Evolutionary conservation across 2,113 vertebrate genomes (phyloP), one percentile per base, ranked within the genome.

Genomic region (Campylomormyrus numenius): DNA sequence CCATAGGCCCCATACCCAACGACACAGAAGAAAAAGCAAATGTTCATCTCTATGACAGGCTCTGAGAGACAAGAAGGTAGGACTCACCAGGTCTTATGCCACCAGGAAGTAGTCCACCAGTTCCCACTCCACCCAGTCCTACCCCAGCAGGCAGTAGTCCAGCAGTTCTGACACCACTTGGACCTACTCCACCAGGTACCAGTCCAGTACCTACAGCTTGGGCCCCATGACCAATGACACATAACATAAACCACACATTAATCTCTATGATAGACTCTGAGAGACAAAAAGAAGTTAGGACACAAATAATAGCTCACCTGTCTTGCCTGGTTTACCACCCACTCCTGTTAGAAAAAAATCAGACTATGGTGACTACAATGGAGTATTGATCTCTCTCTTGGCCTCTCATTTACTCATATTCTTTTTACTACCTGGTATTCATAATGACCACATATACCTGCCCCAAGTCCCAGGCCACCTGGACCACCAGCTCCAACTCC

Each of bases 401-500:
- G 2, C 48, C 48, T 49, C 48, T 11, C 49, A 3, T 52, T 52
- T 4, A 17, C 13, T 52, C 50, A 17, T 52, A 52, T 17, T 52
- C 50, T 4, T 52, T 17, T 52, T 52, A 52, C 3, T 52, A 52
- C 13, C 50, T 52, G 0, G 24, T 27, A 11, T 70, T 19, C 11
- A 35, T 74, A 35, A 27, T 4, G 6, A 74, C 1, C 66, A 74
- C 11, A 27, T 15, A 0, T 74, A 74, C 66, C 66, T 74, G 66
- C 0, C 1, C 66, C 66, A 74, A 74, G 11, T 74, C 66, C 66
- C 31, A 74, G 66, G 11, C 91, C 91, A 58, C 88, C 88, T 5
- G 3, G 8, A 46, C 88, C 88, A 48, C 88, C 58, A 66, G 88
- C 70, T 83, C 10, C 90, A 50, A 88, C 31, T 49, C 50, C 89